Percentiles rank a stretch among this genome's conserved stretches.
phyloP scores from a whole-genome alignment of 92 coral and sea anemone genomes.

The Palythoa grandis region DNA sequence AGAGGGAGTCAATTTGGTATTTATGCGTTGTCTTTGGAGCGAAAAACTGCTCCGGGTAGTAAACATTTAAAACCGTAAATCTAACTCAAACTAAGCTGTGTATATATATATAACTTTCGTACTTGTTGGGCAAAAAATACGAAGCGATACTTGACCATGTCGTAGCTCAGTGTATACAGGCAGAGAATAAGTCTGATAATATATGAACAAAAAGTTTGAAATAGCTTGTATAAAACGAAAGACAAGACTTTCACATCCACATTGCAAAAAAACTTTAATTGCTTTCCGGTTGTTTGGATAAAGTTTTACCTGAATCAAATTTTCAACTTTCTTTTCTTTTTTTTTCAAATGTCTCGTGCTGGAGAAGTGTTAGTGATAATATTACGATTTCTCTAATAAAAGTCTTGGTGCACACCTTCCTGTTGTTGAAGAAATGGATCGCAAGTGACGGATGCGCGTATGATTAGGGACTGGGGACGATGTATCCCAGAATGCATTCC shows the following conservation, averaged over 20 bases:
- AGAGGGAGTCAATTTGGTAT: constrained; percentile 30
- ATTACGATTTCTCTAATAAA: too few relatives aligned
- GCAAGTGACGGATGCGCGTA: not conserved
- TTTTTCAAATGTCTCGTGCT: not conserved
- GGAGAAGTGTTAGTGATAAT: not conserved
- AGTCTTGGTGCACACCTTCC: constrained; percentile 25
- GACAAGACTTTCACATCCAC: constrained; percentile 2
- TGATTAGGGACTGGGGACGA: not conserved
- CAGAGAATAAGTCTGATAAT: not conserved
- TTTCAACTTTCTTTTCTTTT: not conserved
- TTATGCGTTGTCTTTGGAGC: constrained; percentile 13
- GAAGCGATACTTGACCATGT: not conserved
- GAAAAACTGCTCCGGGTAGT: not conserved
- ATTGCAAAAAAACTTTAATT: not conserved
- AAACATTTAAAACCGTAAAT: not conserved
- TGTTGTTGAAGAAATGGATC: constrained; percentile 11
- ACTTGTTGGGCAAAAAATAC: constrained; percentile 8
- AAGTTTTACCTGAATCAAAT: not conserved
- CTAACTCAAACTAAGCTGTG: not conserved
- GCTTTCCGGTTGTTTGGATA: not conserved
- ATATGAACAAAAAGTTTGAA: not conserved
- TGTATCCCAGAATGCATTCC: not conserved
- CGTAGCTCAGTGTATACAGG: not conserved
- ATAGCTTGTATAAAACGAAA: not conserved
- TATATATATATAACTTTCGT: not conserved